Evolutionary conservation across 2,888 invertebrate genomes (phyloP), one percentile per base, ranked within the genome.

Genomic region (Erebia palarica): DNA sequence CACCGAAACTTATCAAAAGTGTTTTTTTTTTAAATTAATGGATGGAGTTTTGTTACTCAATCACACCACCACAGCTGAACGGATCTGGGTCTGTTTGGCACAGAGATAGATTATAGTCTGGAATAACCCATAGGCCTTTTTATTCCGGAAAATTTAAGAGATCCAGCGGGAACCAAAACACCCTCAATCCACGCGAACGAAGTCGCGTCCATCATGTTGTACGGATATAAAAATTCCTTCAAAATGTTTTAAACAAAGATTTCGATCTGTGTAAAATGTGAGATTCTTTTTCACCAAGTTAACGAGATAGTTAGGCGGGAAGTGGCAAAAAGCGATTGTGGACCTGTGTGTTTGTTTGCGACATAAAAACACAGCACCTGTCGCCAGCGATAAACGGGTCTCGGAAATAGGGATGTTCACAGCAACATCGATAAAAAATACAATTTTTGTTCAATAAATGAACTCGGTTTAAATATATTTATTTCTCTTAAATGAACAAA

Each of bases 331-430:
- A 55, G 69, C 71, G 64, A 67, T 71, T 66, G 7, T 58, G 49
- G 47, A 7, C 69, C 66, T 61, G 59, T 71, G 65, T 55, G 71
- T 57, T 44, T 60, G 69, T 67, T 65, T 69, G 68, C 64, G 58
- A 67, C 71, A 51, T 49, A 60, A 73, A 70, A 71, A 61, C 65
- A 68, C 65, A 13, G 71, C 72, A 73, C 71, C 73, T 73, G 73
- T 72, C 66, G 66, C 42, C 60, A 47, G 21, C 69, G 73, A 70
- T 71, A 73, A 75, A 69, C 47, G 51, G 44, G 53, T 67, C 63
- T 51, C 60, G 49, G 55, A 53, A 47, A 58, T 53, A 68, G 73
- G 55, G 68, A 68, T 49, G 70, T n/a, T 9, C 16, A 4, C 5
- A 16, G 16, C 44, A 4, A 13, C 11, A 44, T 53, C 65, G 49